phyloP scores from a whole-genome alignment of 2,113 vertebrate species.

The Marmota flaviventris region DNA sequence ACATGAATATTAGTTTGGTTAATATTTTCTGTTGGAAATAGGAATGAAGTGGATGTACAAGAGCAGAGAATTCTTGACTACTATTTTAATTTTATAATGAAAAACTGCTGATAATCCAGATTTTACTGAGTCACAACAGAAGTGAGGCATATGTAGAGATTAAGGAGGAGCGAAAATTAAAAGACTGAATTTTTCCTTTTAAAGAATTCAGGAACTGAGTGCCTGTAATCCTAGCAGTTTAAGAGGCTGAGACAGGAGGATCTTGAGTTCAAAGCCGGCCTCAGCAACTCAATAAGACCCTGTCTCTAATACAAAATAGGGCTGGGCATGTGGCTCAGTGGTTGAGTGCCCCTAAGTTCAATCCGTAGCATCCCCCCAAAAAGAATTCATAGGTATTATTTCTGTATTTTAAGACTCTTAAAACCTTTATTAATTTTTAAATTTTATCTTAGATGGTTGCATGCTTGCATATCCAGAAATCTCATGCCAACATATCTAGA shows the following conservation, averaged over 20 bases:
- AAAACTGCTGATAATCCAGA: slow-evolving; percentile 34
- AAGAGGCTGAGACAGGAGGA: no score
- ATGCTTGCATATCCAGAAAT: background rate
- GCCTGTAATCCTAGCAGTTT: no score
- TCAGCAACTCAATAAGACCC: no score
- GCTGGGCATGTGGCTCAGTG: no score
- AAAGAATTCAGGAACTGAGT: no score
- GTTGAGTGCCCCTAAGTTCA: no score
- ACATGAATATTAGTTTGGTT: background rate
- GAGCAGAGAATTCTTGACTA: slow-evolving; percentile 4
- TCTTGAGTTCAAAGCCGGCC: no score
- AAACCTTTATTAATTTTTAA: background rate
- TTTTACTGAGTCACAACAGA: slow-evolving; percentile 48
- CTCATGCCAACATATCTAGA: background rate
- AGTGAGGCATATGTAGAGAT: background rate
- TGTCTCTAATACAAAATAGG: no score
- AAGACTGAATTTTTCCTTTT: background rate
- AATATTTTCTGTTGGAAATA: slow-evolving; percentile 43
- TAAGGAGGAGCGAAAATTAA: slow-evolving; percentile 1
- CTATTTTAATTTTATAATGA: slow-evolving; percentile 39
- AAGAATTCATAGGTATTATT: slow-evolving; percentile 3
- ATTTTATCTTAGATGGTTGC: slow-evolving; percentile 9
- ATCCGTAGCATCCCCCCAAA: background rate
- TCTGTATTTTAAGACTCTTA: slow-evolving; percentile 42
- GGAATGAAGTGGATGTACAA: background rate